Conservation (phyloP, 2,113 vertebrate genomes). For the Genyomyrus donnyi region DNA sequence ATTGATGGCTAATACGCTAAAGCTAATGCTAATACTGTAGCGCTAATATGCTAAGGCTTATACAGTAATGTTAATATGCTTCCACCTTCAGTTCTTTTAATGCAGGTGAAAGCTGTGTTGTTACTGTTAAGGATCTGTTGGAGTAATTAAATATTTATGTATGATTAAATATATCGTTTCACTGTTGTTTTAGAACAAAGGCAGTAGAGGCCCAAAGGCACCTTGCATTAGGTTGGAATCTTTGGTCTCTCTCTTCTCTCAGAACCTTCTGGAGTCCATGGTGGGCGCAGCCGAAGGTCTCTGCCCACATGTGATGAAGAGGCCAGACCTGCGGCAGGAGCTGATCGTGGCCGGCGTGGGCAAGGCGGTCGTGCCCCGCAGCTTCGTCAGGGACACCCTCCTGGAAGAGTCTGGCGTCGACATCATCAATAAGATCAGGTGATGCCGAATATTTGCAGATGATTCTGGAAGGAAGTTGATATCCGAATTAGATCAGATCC, state of each 20-base stretch:
- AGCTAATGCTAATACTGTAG: neutral
- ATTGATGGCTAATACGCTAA: neutral
- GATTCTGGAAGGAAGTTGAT: neutral
- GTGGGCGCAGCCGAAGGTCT: slow-evolving; percentile 81
- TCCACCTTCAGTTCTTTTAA: neutral
- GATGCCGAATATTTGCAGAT: neutral
- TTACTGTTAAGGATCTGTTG: neutral
- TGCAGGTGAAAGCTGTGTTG: neutral
- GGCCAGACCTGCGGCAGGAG: slow-evolving; percentile 73
- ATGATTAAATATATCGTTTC: neutral
- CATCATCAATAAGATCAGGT: slow-evolving; percentile 98
- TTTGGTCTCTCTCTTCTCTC: slow-evolving; percentile 26
- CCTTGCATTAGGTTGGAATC: neutral
- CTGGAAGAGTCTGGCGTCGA: slow-evolving; percentile 92
- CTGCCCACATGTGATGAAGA: slow-evolving; percentile 89
- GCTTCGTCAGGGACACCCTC: slow-evolving; percentile 89
- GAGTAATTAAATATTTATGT: neutral
- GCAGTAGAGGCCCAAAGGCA: neutral
- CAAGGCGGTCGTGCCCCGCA: slow-evolving; percentile 83
- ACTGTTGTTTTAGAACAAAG: neutral
- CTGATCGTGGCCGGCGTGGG: slow-evolving; percentile 79
- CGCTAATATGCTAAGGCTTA: neutral
- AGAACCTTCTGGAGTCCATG: slow-evolving; percentile 87
- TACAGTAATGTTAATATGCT: neutral
- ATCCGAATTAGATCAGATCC: neutral